Conservation (phyloP, 2,113 vertebrate genomes). For the Formicarius rufipectus region DNA sequence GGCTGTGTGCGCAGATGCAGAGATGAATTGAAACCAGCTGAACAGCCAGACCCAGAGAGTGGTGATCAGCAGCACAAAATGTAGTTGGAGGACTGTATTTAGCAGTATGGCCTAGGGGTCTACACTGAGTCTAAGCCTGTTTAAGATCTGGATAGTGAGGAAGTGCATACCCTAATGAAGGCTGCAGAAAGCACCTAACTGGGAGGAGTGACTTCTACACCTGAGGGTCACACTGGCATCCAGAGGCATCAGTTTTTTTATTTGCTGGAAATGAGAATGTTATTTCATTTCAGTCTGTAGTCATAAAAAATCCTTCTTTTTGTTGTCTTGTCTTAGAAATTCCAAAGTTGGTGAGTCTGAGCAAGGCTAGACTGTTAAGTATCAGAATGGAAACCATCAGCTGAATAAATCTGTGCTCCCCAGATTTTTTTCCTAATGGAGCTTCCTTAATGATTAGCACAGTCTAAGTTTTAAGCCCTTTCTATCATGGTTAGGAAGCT, state of each 20-base stretch:
- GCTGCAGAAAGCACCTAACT: not conserved
- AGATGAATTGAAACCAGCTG: not conserved
- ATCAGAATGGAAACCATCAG: not conserved
- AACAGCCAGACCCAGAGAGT: not conserved
- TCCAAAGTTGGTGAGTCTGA: not conserved
- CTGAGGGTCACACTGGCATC: not conserved
- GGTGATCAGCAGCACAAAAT: not conserved
- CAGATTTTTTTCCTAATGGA: not conserved
- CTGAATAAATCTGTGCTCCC: not conserved
- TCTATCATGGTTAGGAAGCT: not conserved
- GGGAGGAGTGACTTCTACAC: not conserved
- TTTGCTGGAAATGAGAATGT: not conserved
- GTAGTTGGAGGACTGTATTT: not conserved
- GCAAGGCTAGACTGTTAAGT: not conserved
- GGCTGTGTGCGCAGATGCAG: not conserved
- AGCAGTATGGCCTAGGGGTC: not conserved
- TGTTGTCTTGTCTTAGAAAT: not conserved
- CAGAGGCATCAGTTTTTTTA: not conserved
- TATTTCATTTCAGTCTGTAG: not conserved
- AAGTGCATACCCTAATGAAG: not conserved
- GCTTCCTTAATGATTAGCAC: not conserved
- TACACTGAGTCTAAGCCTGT: not conserved
- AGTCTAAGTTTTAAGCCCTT: not conserved
- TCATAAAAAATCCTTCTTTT: not conserved
- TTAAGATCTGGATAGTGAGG: not conserved